Evolutionary conservation across 2,113 vertebrate genomes (phyloP).

Genomic region (Lophura nycthemera): DNA sequence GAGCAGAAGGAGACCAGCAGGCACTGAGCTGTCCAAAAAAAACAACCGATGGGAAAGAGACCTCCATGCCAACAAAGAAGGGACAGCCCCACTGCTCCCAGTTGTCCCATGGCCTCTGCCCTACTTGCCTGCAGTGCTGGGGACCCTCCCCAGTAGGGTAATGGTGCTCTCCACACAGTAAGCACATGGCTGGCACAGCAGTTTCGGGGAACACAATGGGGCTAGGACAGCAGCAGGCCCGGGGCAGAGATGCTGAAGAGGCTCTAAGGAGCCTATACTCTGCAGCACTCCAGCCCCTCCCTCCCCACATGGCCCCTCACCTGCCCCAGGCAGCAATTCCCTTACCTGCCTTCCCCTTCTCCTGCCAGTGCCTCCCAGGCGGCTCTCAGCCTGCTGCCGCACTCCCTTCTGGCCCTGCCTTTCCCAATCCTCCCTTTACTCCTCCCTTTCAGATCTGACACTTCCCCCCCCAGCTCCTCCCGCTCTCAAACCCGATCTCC

Average conservation of each 20-base stretch:
- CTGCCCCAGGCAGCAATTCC: not conserved
- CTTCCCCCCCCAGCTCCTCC: not conserved
- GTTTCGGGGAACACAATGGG: not conserved
- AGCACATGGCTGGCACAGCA: fast-evolving
- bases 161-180: fast-evolving
- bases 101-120: fast-evolving
- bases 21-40: not conserved
- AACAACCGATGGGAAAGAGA: not conserved
- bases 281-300: not conserved
- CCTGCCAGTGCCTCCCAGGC: not conserved
- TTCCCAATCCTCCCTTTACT: conserved; percentile 34
- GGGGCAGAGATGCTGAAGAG: not conserved
- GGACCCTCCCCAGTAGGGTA: not conserved
- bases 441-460: conserved; percentile 65
- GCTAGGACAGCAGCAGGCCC: not conserved
- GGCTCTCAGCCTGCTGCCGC: not conserved
- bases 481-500: not conserved
- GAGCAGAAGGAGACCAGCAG: not conserved
- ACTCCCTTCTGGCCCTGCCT: not conserved
- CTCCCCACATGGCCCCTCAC: not conserved
- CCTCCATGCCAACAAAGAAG: not conserved
- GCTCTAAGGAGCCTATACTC: not conserved
- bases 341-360: conserved; percentile 33
- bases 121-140: not conserved
- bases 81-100: not conserved